Percentiles rank a stretch among this genome's conserved stretches.
phyloP scores from a whole-genome alignment of 1,140 invertebrate genomes.

The Trichogramma pretiosum region DNA sequence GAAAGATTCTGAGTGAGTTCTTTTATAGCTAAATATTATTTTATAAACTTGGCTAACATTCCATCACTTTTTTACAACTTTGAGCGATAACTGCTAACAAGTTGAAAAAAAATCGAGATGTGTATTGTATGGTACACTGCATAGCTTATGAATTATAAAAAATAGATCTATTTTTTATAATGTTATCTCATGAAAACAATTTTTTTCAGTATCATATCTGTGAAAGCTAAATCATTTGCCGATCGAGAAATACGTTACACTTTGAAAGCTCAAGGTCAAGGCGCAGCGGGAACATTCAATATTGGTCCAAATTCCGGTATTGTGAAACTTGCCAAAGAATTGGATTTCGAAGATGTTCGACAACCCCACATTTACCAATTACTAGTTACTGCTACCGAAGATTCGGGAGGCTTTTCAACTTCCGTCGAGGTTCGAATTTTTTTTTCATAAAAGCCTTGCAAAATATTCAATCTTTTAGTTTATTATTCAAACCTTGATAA shows the following conservation, averaged over 20 bases:
- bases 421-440: conserved; percentile 69
- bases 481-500: too few species aligned
- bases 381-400: conserved; percentile 87
- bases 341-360: conserved; percentile 88
- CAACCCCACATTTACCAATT: conserved; percentile 88
- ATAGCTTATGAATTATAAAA: too few species aligned
- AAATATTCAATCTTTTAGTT: neutral
- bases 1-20: conserved; percentile 83
- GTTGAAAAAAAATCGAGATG: neutral
- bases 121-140: too few species aligned
- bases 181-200: neutral
- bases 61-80: neutral
- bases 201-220: conserved; percentile 76
- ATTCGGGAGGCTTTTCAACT: conserved; percentile 90
- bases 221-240: conserved; percentile 92
- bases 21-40: neutral
- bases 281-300: conserved; percentile 89
- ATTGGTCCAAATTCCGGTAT: conserved; percentile 89
- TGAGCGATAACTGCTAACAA: neutral
- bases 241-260: conserved; percentile 91
- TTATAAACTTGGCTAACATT: neutral
- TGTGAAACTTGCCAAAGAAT: conserved; percentile 87
- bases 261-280: conserved; percentile 85
- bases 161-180: neutral
- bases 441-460: neutral